Conservation (phyloP, 2,797 vertebrate species). For the Carapus acus region DNA sequence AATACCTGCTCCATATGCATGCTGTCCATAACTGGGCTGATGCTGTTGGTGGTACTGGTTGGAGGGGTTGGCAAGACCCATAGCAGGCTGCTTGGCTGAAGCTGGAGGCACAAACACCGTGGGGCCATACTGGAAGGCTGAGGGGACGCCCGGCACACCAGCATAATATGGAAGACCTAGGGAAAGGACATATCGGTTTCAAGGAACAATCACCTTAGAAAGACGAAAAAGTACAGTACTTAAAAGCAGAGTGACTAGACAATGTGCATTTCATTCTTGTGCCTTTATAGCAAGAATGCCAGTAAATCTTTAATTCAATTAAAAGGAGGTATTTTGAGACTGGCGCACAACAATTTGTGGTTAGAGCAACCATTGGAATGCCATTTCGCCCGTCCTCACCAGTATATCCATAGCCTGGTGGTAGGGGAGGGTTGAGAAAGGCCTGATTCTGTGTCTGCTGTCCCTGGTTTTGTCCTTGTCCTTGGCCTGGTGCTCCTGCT, state of each 20-base stretch:
- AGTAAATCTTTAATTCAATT: too few species aligned
- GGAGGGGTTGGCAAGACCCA: constrained; percentile 78
- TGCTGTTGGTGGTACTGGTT: constrained; percentile 88
- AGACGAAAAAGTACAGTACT: too few species aligned
- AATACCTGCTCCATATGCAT: constrained; percentile 84
- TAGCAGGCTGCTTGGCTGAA: constrained; percentile 87
- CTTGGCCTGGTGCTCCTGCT: constrained; percentile 62
- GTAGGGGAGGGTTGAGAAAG: constrained; percentile 89
- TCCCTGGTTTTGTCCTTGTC: constrained; percentile 75
- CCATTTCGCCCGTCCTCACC: constrained; percentile 38
- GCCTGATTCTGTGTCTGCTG: constrained; percentile 85
- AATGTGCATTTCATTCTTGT: too few species aligned
- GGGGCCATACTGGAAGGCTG: constrained; percentile 92
- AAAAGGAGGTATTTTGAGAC: too few species aligned
- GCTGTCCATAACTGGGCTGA: constrained; percentile 86
- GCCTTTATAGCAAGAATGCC: too few species aligned
- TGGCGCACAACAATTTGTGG: too few species aligned
- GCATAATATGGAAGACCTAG: constrained; percentile 89
- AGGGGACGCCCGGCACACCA: constrained; percentile 85
- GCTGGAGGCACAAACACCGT: constrained; percentile 92
- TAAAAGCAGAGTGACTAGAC: too few species aligned
- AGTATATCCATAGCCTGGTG: constrained; percentile 94
- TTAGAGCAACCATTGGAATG: too few species aligned
- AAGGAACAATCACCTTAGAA: too few species aligned
- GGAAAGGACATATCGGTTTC: background rate